Evolutionary conservation across 2,888 invertebrate genomes (phyloP).

Genomic region (Ecdyonurus torrentis): DNA sequence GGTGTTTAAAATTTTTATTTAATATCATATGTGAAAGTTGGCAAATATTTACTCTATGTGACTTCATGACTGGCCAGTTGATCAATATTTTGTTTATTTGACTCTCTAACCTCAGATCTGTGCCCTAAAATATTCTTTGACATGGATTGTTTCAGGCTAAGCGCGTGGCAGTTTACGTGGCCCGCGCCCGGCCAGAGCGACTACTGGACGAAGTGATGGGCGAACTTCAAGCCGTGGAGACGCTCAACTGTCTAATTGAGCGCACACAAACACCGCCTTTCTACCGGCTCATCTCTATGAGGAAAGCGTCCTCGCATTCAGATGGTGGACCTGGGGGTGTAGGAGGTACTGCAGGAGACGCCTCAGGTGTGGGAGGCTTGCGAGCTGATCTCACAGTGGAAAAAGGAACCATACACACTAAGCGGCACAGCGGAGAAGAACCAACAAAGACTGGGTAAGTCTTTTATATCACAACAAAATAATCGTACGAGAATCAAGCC

Average conservation of each 20-base stretch:
- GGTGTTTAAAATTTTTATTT: too few relatives aligned
- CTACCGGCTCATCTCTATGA: constrained; percentile 82
- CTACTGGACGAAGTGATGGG: constrained; percentile 94
- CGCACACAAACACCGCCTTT: constrained; percentile 96
- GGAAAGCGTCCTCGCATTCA: constrained; percentile 75
- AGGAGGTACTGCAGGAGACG: constrained; percentile 24
- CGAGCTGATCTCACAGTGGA: constrained; percentile 52
- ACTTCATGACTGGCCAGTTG: too few relatives aligned
- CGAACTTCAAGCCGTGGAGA: constrained; percentile 93
- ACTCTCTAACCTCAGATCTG: too few relatives aligned
- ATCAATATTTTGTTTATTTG: too few relatives aligned
- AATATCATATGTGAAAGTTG: too few relatives aligned
- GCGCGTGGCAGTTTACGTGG: constrained; percentile 82
- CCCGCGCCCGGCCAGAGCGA: constrained; percentile 78
- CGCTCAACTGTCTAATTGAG: constrained; percentile 88
- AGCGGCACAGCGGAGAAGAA: constrained; percentile 81
- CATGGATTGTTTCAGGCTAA: constrained; percentile 74
- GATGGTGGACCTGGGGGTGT: constrained; percentile 34
- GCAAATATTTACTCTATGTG: too few relatives aligned
- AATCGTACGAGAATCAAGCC: background rate
- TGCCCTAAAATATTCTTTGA: too few relatives aligned
- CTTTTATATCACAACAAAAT: too few relatives aligned
- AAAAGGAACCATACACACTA: constrained; percentile 92
- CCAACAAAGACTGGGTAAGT: constrained; percentile 57
- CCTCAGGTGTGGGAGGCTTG: constrained; percentile 17